A percentile compares a stretch with the other conserved stretches of the same genome.
Evolutionary conservation across 2,888 invertebrate species (phyloP).

Genomic region (Pecten maximus): DNA sequence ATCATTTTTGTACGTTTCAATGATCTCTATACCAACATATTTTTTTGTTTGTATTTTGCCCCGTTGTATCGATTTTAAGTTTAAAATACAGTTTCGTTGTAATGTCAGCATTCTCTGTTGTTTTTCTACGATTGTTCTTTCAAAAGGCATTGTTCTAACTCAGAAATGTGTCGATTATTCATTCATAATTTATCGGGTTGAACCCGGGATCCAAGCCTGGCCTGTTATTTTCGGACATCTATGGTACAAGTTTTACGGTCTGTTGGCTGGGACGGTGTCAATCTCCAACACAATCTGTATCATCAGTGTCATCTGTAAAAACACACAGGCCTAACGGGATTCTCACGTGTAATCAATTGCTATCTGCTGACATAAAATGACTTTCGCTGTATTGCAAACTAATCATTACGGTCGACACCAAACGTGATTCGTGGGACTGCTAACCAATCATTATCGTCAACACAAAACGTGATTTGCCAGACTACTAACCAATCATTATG

Average conservation of each 20-base stretch:
- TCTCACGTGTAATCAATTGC: background rate
- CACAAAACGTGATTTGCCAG: conserved; percentile 8
- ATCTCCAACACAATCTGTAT: background rate
- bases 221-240: background rate
- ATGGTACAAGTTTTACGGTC: background rate
- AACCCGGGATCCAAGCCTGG: too few species aligned
- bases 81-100: too few species aligned
- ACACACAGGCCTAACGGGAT: background rate
- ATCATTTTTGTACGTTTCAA: too few species aligned
- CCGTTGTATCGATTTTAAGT: too few species aligned
- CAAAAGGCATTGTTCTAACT: background rate
- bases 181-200: background rate
- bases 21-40: too few species aligned
- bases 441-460: conserved; percentile 24
- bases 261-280: background rate
- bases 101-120: too few species aligned
- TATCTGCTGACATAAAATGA: conserved; percentile 1
- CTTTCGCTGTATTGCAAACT: background rate
- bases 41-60: too few species aligned
- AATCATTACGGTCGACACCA: conserved; percentile 3
- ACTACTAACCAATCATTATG: background rate
- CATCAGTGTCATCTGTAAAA: background rate
- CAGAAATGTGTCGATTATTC: background rate
- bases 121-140: background rate
- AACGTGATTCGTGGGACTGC: background rate